A percentile compares a stretch with the other conserved stretches of the same genome.
Conservation (phyloP, 2,113 vertebrate genomes). For the Narcine bancroftii region DNA sequence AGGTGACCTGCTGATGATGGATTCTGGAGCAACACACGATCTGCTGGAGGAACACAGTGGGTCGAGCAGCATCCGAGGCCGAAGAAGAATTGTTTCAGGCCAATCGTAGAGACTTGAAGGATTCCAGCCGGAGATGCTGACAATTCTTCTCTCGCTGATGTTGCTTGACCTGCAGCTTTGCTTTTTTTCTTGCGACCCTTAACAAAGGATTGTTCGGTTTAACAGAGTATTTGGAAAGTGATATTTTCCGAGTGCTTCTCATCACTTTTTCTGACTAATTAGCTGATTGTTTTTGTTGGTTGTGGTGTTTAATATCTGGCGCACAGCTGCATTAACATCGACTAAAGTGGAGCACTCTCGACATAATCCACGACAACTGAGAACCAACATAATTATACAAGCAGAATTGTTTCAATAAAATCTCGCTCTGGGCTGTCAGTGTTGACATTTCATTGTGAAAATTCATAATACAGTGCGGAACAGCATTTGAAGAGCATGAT, state of each 20-base stretch:
- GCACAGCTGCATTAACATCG: constrained; percentile 33
- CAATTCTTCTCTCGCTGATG: no score
- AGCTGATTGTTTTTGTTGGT: constrained; percentile 34
- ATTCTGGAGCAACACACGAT: no score
- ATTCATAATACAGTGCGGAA: constrained; percentile 27
- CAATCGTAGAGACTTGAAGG: no score
- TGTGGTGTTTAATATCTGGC: constrained; percentile 30
- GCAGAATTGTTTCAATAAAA: constrained; percentile 19
- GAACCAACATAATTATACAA: constrained; percentile 3
- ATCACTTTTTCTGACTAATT: constrained; percentile 29
- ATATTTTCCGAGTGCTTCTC: neutral
- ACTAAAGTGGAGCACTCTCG: neutral
- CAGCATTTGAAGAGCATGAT: constrained; percentile 27
- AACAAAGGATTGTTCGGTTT: no score
- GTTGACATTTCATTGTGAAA: constrained; percentile 35
- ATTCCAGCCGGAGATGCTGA: no score
- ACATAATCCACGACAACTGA: constrained; percentile 26
- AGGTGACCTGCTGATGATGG: no score
- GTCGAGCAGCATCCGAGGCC: no score
- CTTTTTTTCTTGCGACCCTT: no score
- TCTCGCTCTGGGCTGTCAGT: constrained; percentile 16
- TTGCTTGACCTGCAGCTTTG: no score
- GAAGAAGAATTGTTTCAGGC: no score
- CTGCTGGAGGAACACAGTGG: no score
- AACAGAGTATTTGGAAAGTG: neutral